phyloP scores from a whole-genome alignment of 2,797 vertebrate species.

The Poecilia wingei region DNA sequence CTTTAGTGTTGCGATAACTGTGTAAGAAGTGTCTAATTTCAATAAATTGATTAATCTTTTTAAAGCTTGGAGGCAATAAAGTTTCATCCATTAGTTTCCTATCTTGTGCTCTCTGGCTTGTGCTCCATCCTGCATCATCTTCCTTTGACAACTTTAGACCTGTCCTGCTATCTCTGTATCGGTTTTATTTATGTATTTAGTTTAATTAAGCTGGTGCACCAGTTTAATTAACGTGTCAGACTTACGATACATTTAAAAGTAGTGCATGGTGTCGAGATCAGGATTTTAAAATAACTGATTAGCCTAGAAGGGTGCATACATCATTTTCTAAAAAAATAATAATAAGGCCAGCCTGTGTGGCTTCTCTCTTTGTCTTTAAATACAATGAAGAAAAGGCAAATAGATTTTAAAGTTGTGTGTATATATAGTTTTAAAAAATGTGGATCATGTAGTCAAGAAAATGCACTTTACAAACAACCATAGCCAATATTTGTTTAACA shows the following conservation, averaged over 20 bases:
- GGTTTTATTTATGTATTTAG: background rate
- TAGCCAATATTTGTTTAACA: background rate
- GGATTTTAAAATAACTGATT: background rate
- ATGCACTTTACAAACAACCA: background rate
- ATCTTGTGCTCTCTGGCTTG: background rate
- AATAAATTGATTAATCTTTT: background rate
- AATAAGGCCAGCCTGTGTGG: background rate
- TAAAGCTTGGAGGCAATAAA: background rate
- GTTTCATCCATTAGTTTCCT: background rate
- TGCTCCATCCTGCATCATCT: background rate
- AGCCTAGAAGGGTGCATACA: background rate
- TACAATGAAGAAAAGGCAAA: background rate
- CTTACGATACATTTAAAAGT: background rate
- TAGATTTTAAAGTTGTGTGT: background rate
- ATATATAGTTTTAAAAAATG: background rate
- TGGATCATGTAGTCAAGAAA: background rate
- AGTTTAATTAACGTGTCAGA: background rate
- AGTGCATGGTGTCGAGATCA: background rate
- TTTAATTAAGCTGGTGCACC: background rate
- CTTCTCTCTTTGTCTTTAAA: background rate
- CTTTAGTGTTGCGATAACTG: background rate
- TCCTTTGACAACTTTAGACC: background rate
- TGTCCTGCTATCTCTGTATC: background rate
- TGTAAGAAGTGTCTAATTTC: background rate
- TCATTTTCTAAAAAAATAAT: background rate